Percentiles rank a stretch among this genome's conserved stretches.
Evolutionary conservation across 2,113 vertebrate genomes (phyloP).

Genomic region (Egretta garzetta): DNA sequence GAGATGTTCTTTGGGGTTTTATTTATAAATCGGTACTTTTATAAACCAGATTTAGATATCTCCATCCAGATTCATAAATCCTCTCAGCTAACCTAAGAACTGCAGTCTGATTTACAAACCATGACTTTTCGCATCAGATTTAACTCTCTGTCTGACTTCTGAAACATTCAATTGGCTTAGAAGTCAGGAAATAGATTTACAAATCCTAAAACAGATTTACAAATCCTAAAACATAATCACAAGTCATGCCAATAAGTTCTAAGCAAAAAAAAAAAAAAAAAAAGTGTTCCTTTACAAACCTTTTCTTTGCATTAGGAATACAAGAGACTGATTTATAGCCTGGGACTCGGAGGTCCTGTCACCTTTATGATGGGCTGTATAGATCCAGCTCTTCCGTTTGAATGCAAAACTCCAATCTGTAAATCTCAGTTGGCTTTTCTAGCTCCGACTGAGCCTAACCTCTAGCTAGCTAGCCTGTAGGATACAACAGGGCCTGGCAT

Average conservation of each 20-base stretch:
- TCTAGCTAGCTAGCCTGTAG: not conserved
- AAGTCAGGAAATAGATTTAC: slow-evolving; percentile 55
- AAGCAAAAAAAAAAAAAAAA: not conserved
- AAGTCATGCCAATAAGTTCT: not conserved
- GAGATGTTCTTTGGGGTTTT: not conserved
- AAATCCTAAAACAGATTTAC: slow-evolving; percentile 57
- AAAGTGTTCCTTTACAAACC: not conserved
- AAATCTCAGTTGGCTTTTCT: not conserved
- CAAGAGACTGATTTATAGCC: not conserved
- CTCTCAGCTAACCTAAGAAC: slow-evolving; percentile 32
- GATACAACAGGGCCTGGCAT: not conserved
- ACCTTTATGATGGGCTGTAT: not conserved
- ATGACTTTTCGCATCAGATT: slow-evolving; percentile 48
- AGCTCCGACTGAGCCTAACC: not conserved
- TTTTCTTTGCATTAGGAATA: not conserved
- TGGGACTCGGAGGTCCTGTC: not conserved
- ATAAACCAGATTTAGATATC: slow-evolving; percentile 50
- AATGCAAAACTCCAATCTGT: not conserved
- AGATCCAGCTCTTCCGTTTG: not conserved
- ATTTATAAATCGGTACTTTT: slow-evolving; percentile 42
- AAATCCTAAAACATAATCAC: slow-evolving; percentile 39
- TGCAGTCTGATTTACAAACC: slow-evolving; percentile 56
- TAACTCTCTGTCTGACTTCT: slow-evolving; percentile 51
- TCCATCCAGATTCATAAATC: slow-evolving; percentile 63
- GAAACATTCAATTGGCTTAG: slow-evolving; percentile 44